Percentiles rank a stretch among this genome's conserved stretches.
Evolutionary conservation across 2,113 vertebrate species (phyloP).

Genomic region (Lycaon pictus): DNA sequence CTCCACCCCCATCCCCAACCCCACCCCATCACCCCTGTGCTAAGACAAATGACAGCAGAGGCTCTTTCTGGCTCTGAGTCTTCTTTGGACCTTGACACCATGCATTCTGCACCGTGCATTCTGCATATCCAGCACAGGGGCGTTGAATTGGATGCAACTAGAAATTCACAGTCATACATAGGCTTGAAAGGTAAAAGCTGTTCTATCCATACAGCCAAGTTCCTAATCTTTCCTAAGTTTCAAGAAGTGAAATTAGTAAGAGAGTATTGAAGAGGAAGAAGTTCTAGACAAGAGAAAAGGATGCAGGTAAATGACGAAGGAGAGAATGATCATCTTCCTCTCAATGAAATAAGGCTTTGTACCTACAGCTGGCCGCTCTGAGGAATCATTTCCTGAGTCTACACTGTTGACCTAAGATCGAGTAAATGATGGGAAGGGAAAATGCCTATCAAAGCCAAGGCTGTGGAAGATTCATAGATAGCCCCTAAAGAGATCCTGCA

Average conservation of each 20-base stretch:
- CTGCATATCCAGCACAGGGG: background rate
- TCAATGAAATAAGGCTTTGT: background rate
- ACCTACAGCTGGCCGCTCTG: background rate
- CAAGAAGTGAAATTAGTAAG: background rate
- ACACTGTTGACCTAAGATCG: background rate
- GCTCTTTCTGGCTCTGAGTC: background rate
- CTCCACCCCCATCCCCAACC: too few species aligned
- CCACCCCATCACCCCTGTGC: too few species aligned
- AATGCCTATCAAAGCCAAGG: background rate
- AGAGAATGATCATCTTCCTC: background rate
- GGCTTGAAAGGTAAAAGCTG: background rate
- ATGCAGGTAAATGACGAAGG: background rate
- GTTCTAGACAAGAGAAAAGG: background rate
- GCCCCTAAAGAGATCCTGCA: background rate
- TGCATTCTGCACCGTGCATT: accelerated
- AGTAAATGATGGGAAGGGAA: background rate
- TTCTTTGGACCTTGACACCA: background rate
- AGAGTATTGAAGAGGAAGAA: background rate
- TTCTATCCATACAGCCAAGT: background rate
- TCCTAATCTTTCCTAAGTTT: background rate
- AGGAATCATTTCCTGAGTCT: background rate
- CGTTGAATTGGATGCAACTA: too few species aligned
- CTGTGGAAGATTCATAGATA: too few species aligned
- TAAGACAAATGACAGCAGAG: background rate
- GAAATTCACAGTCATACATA: background rate